Evolutionary conservation across 2,797 vertebrate genomes (phyloP).

Genomic region (Tokudaia tokunoshimensis): DNA sequence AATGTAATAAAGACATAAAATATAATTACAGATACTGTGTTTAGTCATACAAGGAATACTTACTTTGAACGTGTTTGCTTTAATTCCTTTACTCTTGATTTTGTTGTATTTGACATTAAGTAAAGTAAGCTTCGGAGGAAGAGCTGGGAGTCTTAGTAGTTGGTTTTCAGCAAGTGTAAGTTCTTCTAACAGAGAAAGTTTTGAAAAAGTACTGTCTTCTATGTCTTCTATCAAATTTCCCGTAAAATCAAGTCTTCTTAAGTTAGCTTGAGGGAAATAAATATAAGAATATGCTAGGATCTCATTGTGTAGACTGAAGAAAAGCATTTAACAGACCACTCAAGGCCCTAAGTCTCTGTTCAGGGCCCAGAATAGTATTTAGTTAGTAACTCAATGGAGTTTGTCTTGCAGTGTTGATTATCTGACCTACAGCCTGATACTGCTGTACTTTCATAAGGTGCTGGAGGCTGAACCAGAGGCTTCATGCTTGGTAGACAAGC

Average conservation of each 20-base stretch:
- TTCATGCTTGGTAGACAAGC: not conserved
- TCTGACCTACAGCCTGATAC: not conserved
- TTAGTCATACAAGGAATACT: constrained; percentile 68
- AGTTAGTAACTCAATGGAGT: not conserved
- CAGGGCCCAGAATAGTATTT: not conserved
- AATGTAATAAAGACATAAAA: not conserved
- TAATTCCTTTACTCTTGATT: constrained; percentile 96
- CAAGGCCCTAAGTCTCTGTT: not conserved
- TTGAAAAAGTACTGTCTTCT: constrained; percentile 96
- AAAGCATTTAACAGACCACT: constrained; percentile 39
- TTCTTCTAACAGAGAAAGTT: constrained; percentile 94
- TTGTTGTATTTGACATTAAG: constrained; percentile 96
- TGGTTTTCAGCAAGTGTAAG: constrained; percentile 95
- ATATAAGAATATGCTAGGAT: constrained; percentile 54
- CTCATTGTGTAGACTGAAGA: constrained; percentile 40
- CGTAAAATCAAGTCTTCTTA: constrained; percentile 97
- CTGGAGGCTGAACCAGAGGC: not conserved
- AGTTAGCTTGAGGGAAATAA: constrained; percentile 90
- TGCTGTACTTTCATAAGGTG: not conserved
- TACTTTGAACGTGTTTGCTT: constrained; percentile 97
- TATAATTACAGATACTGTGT: not conserved
- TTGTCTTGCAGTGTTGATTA: not conserved
- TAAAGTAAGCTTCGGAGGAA: constrained; percentile 93
- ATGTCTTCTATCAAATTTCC: constrained; percentile 97
- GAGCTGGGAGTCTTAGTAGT: constrained; percentile 94